phyloP scores from a whole-genome alignment of 1,140 invertebrate species.

The Eumeta japonica region DNA sequence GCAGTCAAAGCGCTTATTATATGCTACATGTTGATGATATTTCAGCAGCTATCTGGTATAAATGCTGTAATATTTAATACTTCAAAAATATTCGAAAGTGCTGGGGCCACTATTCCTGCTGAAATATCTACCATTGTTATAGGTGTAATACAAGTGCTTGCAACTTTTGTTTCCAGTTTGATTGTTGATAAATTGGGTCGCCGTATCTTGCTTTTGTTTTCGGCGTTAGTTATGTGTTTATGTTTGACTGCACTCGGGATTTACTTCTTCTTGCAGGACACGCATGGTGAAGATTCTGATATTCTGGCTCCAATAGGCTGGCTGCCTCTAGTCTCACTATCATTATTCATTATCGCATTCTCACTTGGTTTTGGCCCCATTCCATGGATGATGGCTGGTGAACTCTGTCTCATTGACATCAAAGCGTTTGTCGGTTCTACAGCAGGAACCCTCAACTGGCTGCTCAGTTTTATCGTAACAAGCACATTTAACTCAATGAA shows the following conservation, averaged over 20 bases:
- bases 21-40: conserved; percentile 75
- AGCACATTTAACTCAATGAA: conserved; percentile 71
- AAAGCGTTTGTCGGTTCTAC: conserved; percentile 74
- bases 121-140: conserved; percentile 69
- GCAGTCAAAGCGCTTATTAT: conserved; percentile 71
- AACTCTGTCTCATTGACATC: conserved; percentile 71
- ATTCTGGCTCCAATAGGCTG: conserved; percentile 60
- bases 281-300: conserved; percentile 47
- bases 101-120: conserved; percentile 59
- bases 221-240: conserved; percentile 63
- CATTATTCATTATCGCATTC: conserved; percentile 76
- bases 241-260: conserved; percentile 62
- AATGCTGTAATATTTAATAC: conserved; percentile 85
- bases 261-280: conserved; percentile 63
- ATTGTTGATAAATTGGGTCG: conserved; percentile 79
- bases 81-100: conserved; percentile 68
- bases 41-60: conserved; percentile 84
- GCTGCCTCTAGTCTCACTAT: conserved; percentile 71
- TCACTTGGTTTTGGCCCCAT: conserved; percentile 77
- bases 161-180: conserved; percentile 67
- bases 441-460: conserved; percentile 75
- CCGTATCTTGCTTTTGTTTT: conserved; percentile 67
- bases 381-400: conserved; percentile 77
- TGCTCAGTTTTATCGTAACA: conserved; percentile 78
- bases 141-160: conserved; percentile 74